Percentiles rank a stretch among this genome's conserved stretches.
Conservation (phyloP, 2,888 invertebrate species). For the Acanthosepion esculentum region DNA sequence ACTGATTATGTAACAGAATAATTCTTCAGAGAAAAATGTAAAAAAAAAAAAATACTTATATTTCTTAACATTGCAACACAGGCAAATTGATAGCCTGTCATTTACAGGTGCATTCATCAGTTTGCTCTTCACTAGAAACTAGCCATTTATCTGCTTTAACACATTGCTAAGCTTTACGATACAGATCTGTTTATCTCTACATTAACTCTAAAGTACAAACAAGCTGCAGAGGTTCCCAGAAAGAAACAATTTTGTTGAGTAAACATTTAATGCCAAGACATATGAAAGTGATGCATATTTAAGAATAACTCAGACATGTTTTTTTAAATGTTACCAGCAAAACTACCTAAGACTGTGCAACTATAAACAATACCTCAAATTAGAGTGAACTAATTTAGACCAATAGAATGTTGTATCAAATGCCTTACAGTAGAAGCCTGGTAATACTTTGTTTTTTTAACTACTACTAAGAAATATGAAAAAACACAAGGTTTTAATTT, state of each 20-base stretch:
- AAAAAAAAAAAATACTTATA: neutral
- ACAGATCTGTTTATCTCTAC: neutral
- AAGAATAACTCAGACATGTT: no score
- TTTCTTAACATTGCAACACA: neutral
- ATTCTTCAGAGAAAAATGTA: neutral
- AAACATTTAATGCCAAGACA: neutral
- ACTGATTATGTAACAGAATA: neutral
- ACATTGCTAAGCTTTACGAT: neutral
- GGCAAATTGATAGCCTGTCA: slow-evolving; percentile 16
- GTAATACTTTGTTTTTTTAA: no score
- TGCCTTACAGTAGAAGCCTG: no score
- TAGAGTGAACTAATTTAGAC: no score
- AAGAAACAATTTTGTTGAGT: neutral
- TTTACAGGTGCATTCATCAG: slow-evolving; percentile 2
- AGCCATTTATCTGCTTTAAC: neutral
- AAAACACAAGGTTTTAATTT: no score
- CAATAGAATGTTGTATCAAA: no score
- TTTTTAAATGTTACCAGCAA: no score
- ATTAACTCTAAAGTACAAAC: neutral
- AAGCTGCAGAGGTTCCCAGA: neutral
- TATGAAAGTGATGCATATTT: neutral
- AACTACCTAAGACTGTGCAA: no score
- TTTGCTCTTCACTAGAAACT: neutral
- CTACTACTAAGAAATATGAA: no score
- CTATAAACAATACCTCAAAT: no score